phyloP scores from a whole-genome alignment of 2,797 vertebrate genomes.

The Molossus alvarezi region DNA sequence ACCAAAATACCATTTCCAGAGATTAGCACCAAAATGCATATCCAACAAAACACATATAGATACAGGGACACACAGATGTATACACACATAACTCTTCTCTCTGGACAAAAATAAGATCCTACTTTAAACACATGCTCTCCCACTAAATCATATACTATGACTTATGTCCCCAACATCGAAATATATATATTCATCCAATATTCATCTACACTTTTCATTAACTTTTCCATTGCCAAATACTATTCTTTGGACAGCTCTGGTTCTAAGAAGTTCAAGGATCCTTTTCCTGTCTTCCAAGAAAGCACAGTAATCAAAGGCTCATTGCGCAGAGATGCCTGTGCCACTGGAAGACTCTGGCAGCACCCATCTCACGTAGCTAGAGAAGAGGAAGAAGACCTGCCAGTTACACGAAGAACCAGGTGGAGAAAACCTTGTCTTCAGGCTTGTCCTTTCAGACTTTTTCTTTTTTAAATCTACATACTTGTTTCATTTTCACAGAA shows the following conservation, averaged over 20 bases:
- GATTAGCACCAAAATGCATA: slow-evolving; percentile 13
- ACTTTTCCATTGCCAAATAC: slow-evolving; percentile 44
- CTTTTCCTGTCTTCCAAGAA: slow-evolving; percentile 72
- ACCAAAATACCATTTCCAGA: neutral
- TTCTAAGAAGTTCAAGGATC: slow-evolving; percentile 55
- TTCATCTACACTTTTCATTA: slow-evolving; percentile 14
- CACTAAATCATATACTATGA: neutral
- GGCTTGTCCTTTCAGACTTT: neutral
- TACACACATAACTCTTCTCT: neutral
- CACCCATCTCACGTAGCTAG: neutral
- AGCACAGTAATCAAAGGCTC: slow-evolving; percentile 57
- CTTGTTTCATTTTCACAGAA: neutral
- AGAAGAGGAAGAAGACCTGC: neutral
- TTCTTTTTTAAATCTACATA: neutral
- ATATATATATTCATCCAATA: neutral
- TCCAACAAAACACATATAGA: neutral
- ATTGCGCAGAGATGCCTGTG: slow-evolving; percentile 38
- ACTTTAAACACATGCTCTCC: neutral
- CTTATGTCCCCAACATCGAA: neutral
- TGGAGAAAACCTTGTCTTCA: neutral
- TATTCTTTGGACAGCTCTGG: slow-evolving; percentile 24
- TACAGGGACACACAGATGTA: neutral
- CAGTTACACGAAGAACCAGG: neutral
- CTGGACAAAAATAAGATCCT: slow-evolving; percentile 31
- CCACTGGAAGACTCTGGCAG: neutral